A percentile compares a stretch with the other conserved stretches of the same genome.
phyloP scores from a whole-genome alignment of 2,888 invertebrate genomes.

The Tetranychus piercei region DNA sequence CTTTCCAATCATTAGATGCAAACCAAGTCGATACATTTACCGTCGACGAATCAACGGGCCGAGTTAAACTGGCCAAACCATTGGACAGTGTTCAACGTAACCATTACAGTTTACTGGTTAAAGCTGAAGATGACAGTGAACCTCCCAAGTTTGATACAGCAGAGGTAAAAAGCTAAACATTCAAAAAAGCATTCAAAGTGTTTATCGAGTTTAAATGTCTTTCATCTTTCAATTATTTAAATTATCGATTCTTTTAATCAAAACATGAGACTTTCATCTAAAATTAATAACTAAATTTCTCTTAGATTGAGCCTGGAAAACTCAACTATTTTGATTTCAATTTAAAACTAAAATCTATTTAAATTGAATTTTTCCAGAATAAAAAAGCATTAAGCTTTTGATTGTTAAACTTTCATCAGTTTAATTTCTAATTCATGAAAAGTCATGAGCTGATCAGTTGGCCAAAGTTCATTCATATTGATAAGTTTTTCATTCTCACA shows the following conservation, averaged over 20 bases:
- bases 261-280: too few relatives aligned
- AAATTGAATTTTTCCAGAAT: too few relatives aligned
- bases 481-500: too few relatives aligned
- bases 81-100: slow-evolving; percentile 29
- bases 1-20: slow-evolving; percentile 5
- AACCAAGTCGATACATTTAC: slow-evolving; percentile 28
- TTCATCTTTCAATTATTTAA: too few relatives aligned
- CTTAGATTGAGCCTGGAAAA: too few relatives aligned
- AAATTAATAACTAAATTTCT: too few relatives aligned
- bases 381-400: background rate
- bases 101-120: slow-evolving; percentile 28
- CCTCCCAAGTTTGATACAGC: slow-evolving; percentile 29
- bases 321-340: too few relatives aligned
- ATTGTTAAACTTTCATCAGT: background rate
- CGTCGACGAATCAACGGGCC: slow-evolving; percentile 27
- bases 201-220: background rate
- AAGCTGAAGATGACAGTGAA: slow-evolving; percentile 28
- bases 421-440: background rate
- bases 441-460: too few relatives aligned
- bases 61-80: slow-evolving; percentile 28
- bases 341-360: too few relatives aligned
- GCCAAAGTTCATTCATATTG: too few relatives aligned
- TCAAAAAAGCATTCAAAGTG: background rate
- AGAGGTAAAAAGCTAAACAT: slow-evolving; percentile 23
- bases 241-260: too few relatives aligned